phyloP scores from a whole-genome alignment of 2,888 invertebrate genomes.

The Meteorus cinctellus region DNA sequence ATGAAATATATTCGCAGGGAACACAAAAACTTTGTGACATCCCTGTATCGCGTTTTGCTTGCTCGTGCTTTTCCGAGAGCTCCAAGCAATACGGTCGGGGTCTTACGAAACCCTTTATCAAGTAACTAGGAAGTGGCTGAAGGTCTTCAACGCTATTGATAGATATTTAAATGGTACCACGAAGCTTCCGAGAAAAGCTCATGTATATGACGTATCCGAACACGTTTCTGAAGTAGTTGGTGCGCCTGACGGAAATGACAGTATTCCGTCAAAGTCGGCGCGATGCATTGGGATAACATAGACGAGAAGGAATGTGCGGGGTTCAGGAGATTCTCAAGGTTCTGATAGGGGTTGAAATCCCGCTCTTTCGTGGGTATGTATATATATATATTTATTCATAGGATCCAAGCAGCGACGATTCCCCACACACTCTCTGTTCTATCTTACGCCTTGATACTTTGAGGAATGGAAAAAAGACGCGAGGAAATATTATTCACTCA shows the following conservation, averaged over 20 bases:
- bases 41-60: not conserved
- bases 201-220: not conserved
- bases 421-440: not conserved
- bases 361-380: not conserved
- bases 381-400: not conserved
- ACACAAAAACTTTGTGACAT: not conserved
- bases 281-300: constrained; percentile 52
- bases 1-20: not conserved
- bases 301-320: constrained; percentile 32
- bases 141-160: not conserved
- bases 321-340: not conserved
- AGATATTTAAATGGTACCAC: not conserved
- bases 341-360: not conserved
- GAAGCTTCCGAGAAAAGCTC: constrained; percentile 8
- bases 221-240: constrained; percentile 44
- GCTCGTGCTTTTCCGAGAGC: not conserved
- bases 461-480: constrained; percentile 37
- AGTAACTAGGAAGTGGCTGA: constrained; percentile 4
- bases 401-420: not conserved
- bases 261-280: constrained; percentile 56
- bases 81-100: constrained; percentile 32
- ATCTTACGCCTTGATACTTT: constrained; percentile 36
- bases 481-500: constrained; percentile 24
- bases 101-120: constrained; percentile 25
- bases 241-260: constrained; percentile 58